A percentile compares a stretch with the other conserved stretches of the same genome.
These are phyloP conservation scores for Corythucha ciliata DNA, from an alignment of 2,888 invertebrate species.

Conservation along the genomic window DNA sequence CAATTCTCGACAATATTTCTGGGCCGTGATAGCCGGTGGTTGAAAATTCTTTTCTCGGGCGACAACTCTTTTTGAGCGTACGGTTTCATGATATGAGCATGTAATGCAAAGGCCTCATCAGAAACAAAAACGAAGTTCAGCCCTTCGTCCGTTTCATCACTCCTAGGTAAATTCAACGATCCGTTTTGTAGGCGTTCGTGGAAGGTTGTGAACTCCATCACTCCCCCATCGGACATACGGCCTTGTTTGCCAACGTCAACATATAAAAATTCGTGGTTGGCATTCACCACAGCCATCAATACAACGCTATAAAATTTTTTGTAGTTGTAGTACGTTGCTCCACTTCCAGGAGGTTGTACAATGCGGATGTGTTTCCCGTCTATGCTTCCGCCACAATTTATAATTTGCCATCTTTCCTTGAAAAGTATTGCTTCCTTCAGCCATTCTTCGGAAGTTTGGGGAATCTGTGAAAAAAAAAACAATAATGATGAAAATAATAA, in stretches of 20 bases:
- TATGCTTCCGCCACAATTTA: slow-evolving; percentile 33
- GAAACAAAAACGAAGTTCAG: slow-evolving; percentile 21
- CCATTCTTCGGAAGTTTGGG: slow-evolving; percentile 12
- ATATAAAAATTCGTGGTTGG: slow-evolving; percentile 29
- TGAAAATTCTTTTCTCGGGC: slow-evolving; percentile 18
- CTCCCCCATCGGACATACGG: slow-evolving; percentile 27
- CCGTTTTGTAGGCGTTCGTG: not conserved
- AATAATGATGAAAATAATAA: not conserved
- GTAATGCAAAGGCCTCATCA: slow-evolving; percentile 23
- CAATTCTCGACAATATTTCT: slow-evolving; percentile 13
- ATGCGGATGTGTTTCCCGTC: slow-evolving; percentile 35
- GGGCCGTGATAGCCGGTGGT: slow-evolving; percentile 6
- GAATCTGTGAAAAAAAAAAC: slow-evolving; percentile 8
- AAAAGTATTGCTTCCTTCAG: slow-evolving; percentile 27
- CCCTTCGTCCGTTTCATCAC: slow-evolving; percentile 3
- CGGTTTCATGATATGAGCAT: slow-evolving; percentile 23
- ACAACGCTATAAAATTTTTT: slow-evolving; percentile 31
- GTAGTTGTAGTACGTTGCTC: slow-evolving; percentile 32
- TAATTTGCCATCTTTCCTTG: slow-evolving; percentile 31
- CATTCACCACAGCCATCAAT: slow-evolving; percentile 30
- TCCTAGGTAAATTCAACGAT: slow-evolving; percentile 7
- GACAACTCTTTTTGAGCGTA: slow-evolving; percentile 16
- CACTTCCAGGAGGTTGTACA: slow-evolving; percentile 32
- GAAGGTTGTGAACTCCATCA: slow-evolving; percentile 8
- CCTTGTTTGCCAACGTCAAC: slow-evolving; percentile 32